phyloP scores from a whole-genome alignment of 2,888 invertebrate genomes.

The Polylopha cassiicola region DNA sequence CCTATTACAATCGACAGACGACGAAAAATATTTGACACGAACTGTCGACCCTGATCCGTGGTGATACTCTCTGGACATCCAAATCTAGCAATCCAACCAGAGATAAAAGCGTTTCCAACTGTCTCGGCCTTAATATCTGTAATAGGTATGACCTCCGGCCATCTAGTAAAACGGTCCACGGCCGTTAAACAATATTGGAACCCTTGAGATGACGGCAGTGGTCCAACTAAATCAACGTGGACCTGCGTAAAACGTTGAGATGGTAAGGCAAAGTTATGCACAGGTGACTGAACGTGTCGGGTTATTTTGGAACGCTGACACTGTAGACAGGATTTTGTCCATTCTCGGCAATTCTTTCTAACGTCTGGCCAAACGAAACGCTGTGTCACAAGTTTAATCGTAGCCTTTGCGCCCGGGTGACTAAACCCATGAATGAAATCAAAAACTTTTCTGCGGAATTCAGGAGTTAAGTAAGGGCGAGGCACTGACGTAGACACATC shows the following conservation, averaged over 20 bases:
- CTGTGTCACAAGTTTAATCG: constrained; percentile 29
- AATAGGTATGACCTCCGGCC: no score
- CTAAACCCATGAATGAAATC: not conserved
- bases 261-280: no score
- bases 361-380: constrained; percentile 48
- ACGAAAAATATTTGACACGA: no score
- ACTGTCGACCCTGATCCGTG: no score
- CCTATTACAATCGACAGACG: no score
- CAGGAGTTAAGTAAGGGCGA: not conserved
- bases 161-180: constrained; percentile 33
- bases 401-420: constrained; percentile 10
- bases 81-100: no score
- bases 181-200: constrained; percentile 31
- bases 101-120: no score
- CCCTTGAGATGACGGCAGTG: constrained; percentile 24
- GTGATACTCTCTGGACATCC: no score
- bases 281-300: no score
- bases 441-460: constrained; percentile 3
- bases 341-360: constrained; percentile 35
- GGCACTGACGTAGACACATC: not conserved
- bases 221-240: constrained; percentile 35
- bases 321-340: constrained; percentile 34
- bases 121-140: no score
- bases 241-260: constrained; percentile 35
- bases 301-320: constrained; percentile 43